phyloP scores from a whole-genome alignment of 2,888 invertebrate species.

The Pelosia muscerda region DNA sequence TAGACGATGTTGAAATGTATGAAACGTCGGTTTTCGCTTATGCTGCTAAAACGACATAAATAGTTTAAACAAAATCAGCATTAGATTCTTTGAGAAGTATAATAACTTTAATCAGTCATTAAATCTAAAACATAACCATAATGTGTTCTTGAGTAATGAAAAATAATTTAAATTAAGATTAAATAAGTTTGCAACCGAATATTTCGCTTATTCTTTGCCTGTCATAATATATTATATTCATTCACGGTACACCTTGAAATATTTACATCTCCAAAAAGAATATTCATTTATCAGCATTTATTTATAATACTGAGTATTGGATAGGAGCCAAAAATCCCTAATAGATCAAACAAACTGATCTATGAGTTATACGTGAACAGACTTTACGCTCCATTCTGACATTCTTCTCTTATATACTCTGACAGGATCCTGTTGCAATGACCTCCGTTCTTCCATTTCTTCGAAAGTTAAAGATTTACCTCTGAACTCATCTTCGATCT shows the following conservation, averaged over 20 bases:
- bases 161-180: no score
- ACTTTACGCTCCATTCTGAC: constrained; percentile 51
- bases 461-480: constrained; percentile 52
- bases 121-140: no score
- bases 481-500: constrained; percentile 87
- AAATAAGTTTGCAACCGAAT: no score
- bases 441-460: constrained; percentile 53
- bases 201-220: no score
- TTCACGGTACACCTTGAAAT: background rate
- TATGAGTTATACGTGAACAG: constrained; percentile 15
- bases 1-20: no score
- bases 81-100: no score
- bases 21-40: no score
- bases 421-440: constrained; percentile 56
- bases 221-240: constrained; percentile 1
- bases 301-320: constrained; percentile 8
- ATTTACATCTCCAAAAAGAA: constrained; percentile 4
- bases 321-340: background rate
- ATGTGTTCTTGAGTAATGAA: no score
- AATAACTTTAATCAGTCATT: no score
- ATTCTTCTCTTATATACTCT: constrained; percentile 57
- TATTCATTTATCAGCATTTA: constrained; percentile 7
- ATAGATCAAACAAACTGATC: constrained; percentile 1
- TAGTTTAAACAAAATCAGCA: no score
- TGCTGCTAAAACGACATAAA: no score